Evolutionary conservation across 2,113 vertebrate genomes (phyloP), one percentile per base, ranked within the genome.

Genomic region (Vulpes ferrilata): DNA sequence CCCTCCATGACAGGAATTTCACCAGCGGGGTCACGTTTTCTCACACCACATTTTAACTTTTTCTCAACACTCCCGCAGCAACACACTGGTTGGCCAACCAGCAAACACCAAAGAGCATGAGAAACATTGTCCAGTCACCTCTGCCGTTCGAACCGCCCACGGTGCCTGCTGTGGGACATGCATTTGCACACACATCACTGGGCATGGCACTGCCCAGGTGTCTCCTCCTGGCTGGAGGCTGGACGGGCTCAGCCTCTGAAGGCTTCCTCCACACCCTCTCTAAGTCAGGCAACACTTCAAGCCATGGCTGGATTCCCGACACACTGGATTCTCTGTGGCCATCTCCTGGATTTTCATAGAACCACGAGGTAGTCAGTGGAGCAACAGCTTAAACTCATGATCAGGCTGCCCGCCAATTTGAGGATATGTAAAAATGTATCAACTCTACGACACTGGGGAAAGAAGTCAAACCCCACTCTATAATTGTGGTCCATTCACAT

Each of bases 141-240:
- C 57, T 83, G 16, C 30, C 95, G 23, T 83, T 48, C 88, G 64
- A 93, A 53, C 15, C 30, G 35, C 23, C 79, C 51, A 11, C 30
- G 16, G 30, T 35, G 57, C 62, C 74, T 69, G 22, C 17, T 1
- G 1, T 19, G 38, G 23, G 38, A 35, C 8, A 9, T 2, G n/a
- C 11, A 60, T n/a, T n/a, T 59, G 48, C 57, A 73, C 17, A 74
- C 35, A 67, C n/a, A 13, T 79, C 79, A 35, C 43, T 64, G 15
- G 2, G 27, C 4, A 1, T 25, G 27, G 74, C 0, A 17, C 6
- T 8, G 27, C 38, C 43, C 1, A 0, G 60, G 35, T 16, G 17
- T 27, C 22, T 64, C 74, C 7, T 76, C 27, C 67, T 79, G 55
- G 67, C 43, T 17, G 9, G 20, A 12, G 30, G 12, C 11, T 27